Base-by-base conservation (phyloP, 2,797 vertebrate genomes). In the Myotis vivesi region DNA sequence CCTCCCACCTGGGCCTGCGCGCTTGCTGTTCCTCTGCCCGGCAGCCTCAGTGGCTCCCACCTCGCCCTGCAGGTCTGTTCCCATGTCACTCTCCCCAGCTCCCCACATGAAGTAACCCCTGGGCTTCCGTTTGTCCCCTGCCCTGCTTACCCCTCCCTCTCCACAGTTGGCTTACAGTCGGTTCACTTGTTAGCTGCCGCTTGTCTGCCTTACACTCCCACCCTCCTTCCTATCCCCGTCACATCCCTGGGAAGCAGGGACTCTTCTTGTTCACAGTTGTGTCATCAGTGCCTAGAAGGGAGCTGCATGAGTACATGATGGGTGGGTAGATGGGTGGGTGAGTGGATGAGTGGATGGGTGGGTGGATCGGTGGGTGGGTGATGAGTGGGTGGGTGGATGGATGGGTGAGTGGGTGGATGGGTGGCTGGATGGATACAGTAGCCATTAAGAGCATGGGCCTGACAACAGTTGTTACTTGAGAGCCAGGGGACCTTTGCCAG, bases 231-330 rank as follows among this genome's bases (percentile, higher is more conserved):
- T 51, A 0, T 4, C 38, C 62, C 55, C 19, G 30, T 8, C 62
- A 41, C 23, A 38, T 8, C 36, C 53, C 62, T 3, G 7, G 2
- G 15, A 49, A 64, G 28, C 25, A 12, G 22, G 17, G 17, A 0
- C 57, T 55, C n/a, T 23, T 33, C 10, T n/a, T 6, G n/a, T 57
- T 87, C 44, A 15, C 15, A 15, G 49, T 25, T 20, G 3, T 46
- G 1, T 25, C 2, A 9, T 36, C 49, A 4, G 6, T 12, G 16
- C 80, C 25, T 33, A 3, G 53, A 28, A 28, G 69, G 57, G 41
- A 20, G 30, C 46, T n/a, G 15, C 1, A 0, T 49, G 69, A 41
- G 1, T 13, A 4, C 1, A 19, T 19, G 83, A 5, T 6, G 66
- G 53, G 8, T 30, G 23, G 38, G 33, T 12, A 38, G 28, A 3